A percentile compares a stretch with the other conserved stretches of the same genome.
Conservation (phyloP, 2,797 vertebrate genomes). For the Urocyon cinereoargenteus region DNA sequence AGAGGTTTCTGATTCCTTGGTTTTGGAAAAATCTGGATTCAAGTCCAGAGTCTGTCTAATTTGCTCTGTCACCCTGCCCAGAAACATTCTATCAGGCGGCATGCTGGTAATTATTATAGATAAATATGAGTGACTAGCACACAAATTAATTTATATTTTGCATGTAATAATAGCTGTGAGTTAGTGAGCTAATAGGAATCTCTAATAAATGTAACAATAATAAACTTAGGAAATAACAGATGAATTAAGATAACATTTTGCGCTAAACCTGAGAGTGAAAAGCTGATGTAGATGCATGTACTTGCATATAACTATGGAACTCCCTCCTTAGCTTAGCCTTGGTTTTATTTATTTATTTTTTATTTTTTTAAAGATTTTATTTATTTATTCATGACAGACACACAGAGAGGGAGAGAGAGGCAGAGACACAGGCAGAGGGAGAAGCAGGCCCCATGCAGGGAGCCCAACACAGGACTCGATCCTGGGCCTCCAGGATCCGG, state of each 20-base stretch:
- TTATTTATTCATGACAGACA: too few species aligned
- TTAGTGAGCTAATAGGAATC: not conserved
- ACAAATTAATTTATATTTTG: conserved; percentile 14
- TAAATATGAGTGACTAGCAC: not conserved
- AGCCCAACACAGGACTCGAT: too few species aligned
- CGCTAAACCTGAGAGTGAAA: not conserved
- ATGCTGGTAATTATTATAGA: not conserved
- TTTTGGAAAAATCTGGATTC: not conserved
- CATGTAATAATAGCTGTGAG: not conserved
- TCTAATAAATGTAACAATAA: conserved; percentile 14
- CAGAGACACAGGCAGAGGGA: too few species aligned
- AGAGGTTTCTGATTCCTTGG: not conserved
- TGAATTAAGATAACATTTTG: not conserved
- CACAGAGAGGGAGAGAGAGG: too few species aligned
- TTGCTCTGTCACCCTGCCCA: not conserved
- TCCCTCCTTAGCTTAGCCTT: not conserved
- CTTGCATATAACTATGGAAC: not conserved
- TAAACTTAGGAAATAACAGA: not conserved
- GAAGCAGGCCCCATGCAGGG: too few species aligned
- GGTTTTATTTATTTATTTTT: not conserved
- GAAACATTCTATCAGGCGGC: not conserved
- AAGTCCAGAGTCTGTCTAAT: not conserved
- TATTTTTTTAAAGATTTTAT: too few species aligned
- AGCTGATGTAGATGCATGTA: not conserved
- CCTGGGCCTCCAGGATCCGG: too few species aligned